Evolutionary conservation across 2,113 vertebrate species (phyloP).

Genomic region (Nothoprocta pentlandii): DNA sequence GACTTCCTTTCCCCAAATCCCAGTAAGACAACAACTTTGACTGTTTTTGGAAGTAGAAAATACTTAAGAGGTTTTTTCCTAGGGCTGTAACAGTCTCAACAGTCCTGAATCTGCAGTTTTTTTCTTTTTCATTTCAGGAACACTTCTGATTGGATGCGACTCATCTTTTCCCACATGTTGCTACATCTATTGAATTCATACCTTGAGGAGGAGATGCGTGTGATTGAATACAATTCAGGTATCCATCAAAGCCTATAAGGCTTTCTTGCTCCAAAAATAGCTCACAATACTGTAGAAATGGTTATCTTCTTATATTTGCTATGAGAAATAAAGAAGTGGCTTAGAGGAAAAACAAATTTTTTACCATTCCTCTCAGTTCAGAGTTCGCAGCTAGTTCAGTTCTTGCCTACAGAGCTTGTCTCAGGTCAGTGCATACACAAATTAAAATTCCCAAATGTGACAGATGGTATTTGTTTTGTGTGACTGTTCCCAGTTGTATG

Average conservation of each 20-base stretch:
- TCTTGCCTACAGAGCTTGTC: conserved; percentile 49
- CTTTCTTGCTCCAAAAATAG: background rate
- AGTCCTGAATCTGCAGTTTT: background rate
- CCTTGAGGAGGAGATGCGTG: background rate
- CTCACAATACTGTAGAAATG: background rate
- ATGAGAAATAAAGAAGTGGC: background rate
- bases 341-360: conserved; percentile 9
- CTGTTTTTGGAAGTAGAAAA: background rate
- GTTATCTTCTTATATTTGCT: background rate
- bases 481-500: background rate
- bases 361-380: background rate
- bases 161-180: background rate
- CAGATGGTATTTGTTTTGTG: conserved; percentile 52
- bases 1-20: background rate
- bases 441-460: conserved; percentile 28
- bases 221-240: background rate
- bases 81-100: background rate
- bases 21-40: background rate
- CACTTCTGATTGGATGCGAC: background rate
- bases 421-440: conserved; percentile 46
- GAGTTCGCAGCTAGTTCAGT: background rate
- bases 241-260: background rate
- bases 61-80: background rate
- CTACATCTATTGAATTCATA: background rate
- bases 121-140: background rate